A percentile compares a stretch with the other conserved stretches of the same genome.
Conservation (phyloP, 2,797 vertebrate species). For the Rhincodon typus region DNA sequence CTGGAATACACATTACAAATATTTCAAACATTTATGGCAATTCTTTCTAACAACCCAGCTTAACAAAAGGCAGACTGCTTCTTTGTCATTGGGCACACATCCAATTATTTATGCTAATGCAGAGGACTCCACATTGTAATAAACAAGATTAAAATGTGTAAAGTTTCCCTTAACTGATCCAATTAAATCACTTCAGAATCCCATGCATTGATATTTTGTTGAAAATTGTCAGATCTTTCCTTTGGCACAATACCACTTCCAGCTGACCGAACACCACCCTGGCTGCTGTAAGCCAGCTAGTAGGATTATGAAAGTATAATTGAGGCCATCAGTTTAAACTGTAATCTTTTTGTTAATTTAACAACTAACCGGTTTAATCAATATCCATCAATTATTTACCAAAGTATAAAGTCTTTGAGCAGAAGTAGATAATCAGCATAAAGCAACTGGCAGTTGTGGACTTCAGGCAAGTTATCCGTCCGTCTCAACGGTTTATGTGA, state of each 20-base stretch:
- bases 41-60: not conserved
- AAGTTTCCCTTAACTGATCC: not conserved
- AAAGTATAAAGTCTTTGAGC: conserved; percentile 23
- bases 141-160: not conserved
- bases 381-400: conserved; percentile 1
- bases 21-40: not conserved
- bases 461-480: not conserved
- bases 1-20: not conserved
- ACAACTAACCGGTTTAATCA: conserved; percentile 6
- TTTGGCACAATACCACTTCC: not conserved
- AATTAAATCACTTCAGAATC: not conserved
- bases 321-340: not conserved
- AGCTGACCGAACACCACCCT: not conserved
- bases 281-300: not conserved
- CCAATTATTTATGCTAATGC: not conserved
- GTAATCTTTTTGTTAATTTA: not conserved
- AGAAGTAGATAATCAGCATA: not conserved
- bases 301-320: not conserved
- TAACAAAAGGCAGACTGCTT: not conserved
- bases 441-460: not conserved
- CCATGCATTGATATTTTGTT: not conserved
- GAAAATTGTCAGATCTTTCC: not conserved
- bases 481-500: not conserved
- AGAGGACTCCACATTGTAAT: not conserved
- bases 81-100: not conserved